Evolutionary conservation across 1,140 invertebrate genomes (phyloP).

Genomic region (Drosophila saltans): DNA sequence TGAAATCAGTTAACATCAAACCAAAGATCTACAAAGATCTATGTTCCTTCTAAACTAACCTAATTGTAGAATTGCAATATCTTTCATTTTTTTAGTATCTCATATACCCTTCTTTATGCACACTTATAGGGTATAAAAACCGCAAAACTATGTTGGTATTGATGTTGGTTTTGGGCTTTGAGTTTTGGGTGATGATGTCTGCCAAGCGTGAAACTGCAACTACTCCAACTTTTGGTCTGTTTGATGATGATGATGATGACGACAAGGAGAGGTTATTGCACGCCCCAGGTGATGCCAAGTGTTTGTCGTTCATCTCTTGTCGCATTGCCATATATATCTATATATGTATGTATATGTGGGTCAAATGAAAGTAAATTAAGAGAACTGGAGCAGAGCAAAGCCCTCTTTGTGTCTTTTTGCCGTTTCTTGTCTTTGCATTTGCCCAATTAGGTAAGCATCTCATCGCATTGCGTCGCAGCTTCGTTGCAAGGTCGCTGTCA

Average conservation of each 20-base stretch:
- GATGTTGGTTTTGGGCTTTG: slow-evolving; percentile 1
- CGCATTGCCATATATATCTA: slow-evolving; percentile 16
- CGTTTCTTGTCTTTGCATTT: not conserved
- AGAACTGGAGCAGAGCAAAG: slow-evolving; percentile 45
- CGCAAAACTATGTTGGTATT: slow-evolving; percentile 10
- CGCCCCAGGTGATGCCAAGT: slow-evolving; percentile 47
- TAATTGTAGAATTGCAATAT: too few species aligned
- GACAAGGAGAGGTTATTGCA: slow-evolving; percentile 64
- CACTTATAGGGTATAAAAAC: slow-evolving; percentile 19
- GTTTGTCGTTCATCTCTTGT: slow-evolving; percentile 34
- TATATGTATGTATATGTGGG: slow-evolving; percentile 40
- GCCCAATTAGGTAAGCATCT: slow-evolving; percentile 47
- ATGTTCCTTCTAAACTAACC: too few species aligned
- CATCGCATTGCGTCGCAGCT: slow-evolving; percentile 10
- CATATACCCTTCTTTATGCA: not conserved
- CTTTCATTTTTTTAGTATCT: not conserved
- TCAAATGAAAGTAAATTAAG: slow-evolving; percentile 17
- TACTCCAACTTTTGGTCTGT: slow-evolving; percentile 8
- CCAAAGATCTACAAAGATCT: not conserved
- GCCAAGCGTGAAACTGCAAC: slow-evolving; percentile 66
- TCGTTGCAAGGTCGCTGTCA: slow-evolving; percentile 45
- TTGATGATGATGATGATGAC: not conserved
- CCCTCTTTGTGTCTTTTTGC: slow-evolving; percentile 14
- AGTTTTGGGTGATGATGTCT: slow-evolving; percentile 22
- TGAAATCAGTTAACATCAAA: too few species aligned